These are phyloP conservation scores for Hybos culiciformis DNA, from an alignment of 2,888 invertebrate species.

Conservation along the genomic window DNA sequence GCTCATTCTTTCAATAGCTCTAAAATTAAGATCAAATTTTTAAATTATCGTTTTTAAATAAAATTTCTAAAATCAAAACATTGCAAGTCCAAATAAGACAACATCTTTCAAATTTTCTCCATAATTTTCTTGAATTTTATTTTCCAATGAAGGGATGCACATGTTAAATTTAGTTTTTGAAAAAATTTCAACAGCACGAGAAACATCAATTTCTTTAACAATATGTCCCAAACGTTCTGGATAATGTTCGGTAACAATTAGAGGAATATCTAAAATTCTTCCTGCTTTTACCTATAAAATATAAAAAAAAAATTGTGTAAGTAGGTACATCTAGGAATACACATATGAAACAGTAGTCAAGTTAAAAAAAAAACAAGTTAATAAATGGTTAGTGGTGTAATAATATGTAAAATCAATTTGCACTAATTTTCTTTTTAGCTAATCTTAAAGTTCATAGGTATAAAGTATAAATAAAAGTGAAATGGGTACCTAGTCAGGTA, in stretches of 20 bases:
- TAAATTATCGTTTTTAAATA: no score
- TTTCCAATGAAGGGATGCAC: conserved; percentile 51
- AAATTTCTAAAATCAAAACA: no score
- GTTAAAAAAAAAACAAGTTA: no score
- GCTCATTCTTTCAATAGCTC: conserved; percentile 59
- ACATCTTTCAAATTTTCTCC: conserved; percentile 35
- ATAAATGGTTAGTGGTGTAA: no score
- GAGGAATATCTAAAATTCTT: conserved; percentile 49
- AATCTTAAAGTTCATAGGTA: no score
- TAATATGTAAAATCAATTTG: no score
- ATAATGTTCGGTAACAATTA: conserved; percentile 58
- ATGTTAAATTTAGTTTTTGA: conserved; percentile 67
- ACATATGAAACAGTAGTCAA: no score
- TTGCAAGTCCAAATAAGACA: conserved; percentile 50
- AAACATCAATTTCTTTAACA: conserved; percentile 51
- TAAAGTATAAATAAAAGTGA: no score
- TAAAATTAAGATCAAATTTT: conserved; percentile 30
- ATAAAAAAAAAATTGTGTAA: no score
- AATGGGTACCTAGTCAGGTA: no score
- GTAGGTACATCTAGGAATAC: no score
- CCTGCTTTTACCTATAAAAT: conserved; percentile 53
- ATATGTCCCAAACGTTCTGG: conserved; percentile 60
- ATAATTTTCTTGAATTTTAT: conserved; percentile 41
- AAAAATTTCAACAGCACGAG: conserved; percentile 46
- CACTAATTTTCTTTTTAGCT: no score